Evolutionary conservation across 2,888 invertebrate species (phyloP), one percentile per base, ranked within the genome.

Genomic region (Lasioglossum calceatum): DNA sequence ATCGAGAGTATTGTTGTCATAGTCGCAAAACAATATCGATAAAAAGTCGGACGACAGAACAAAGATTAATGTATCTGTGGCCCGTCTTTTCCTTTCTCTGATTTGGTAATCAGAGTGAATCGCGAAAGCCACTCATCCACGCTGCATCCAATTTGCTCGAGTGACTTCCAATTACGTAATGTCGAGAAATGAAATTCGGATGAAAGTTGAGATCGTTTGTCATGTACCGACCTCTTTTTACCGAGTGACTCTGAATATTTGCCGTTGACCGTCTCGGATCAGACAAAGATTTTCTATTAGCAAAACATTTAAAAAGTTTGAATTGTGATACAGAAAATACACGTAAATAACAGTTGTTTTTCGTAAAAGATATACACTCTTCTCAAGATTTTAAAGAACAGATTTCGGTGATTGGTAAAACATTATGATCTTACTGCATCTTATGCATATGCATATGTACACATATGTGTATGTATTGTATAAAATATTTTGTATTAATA

Each of bases 81-180:
- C 32, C 12, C 47, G 32, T 72, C 79, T 73, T 78, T 61, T 73
- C 54, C 75, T 81, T 75, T 72, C 71, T 58, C 61, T n/a, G 79
- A 78, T 75, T 88, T 73, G 72, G 54, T 73, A 87, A 79, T 82
- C 80, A 42, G 78, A 79, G 79, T 74, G 61, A 85, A 81, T 84
- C 81, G 84, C 72, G 81, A 61, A 78, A 83, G 71, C 89, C 82
- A 84, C 85, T 90, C 85, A 79, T 90, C 88, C 87, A 86, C 85
- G 85, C 84, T 81, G 84, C 77, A 85, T 88, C 87, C 85, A 88
- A 86, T 89, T 87, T 81, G 85, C 61, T 75, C 70, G 82, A 83
- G 85, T 85, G 88, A 85, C 86, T 88, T 86, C 87, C 85, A 87
- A 90, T 90, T 90, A 90, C 85, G 82, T 79, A 76, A 75, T 78